A percentile compares a stretch with the other conserved stretches of the same genome.
Conservation (phyloP, 2,113 vertebrate genomes). For the Syngnathoides biaculeatus region DNA sequence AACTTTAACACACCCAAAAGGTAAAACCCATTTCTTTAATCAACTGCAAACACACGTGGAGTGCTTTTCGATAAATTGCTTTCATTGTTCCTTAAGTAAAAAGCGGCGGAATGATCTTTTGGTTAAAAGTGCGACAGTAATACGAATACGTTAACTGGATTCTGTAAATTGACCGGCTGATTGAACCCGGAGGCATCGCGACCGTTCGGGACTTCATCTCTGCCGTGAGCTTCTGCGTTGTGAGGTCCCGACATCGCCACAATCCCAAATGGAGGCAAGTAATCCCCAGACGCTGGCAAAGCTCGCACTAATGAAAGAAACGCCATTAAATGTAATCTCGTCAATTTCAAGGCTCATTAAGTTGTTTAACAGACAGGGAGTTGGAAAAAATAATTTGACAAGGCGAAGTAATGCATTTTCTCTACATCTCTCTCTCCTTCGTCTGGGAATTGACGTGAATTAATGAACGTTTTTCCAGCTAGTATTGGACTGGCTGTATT, state of each 20-base stretch:
- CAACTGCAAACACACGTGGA: slow-evolving; percentile 6
- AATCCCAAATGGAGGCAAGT: slow-evolving; percentile 26
- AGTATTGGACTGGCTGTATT: slow-evolving; percentile 13
- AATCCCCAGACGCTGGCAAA: slow-evolving; percentile 32
- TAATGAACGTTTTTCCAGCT: slow-evolving; percentile 3
- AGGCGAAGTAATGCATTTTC: slow-evolving; percentile 26
- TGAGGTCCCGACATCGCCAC: slow-evolving; percentile 28
- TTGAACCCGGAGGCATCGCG: slow-evolving; percentile 17
- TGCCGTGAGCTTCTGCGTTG: slow-evolving; percentile 37
- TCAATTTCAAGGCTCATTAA: slow-evolving; percentile 69
- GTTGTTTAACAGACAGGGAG: slow-evolving; percentile 43
- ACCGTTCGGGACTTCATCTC: slow-evolving; percentile 39
- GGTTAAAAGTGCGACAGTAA: slow-evolving; percentile 20
- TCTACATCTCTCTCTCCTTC: neutral
- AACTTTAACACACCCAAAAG: neutral
- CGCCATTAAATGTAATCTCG: slow-evolving; percentile 42
- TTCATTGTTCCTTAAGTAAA: slow-evolving; percentile 18
- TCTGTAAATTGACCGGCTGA: slow-evolving; percentile 39
- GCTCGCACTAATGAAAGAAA: slow-evolving; percentile 49
- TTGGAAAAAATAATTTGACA: slow-evolving; percentile 47
- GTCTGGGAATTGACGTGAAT: slow-evolving; percentile 21
- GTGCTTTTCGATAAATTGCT: slow-evolving; percentile 4
- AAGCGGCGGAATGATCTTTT: slow-evolving; percentile 10
- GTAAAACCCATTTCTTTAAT: neutral
- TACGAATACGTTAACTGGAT: slow-evolving; percentile 7